Base-by-base conservation (phyloP, 2,888 invertebrate species). In the Escarpia spicata region DNA sequence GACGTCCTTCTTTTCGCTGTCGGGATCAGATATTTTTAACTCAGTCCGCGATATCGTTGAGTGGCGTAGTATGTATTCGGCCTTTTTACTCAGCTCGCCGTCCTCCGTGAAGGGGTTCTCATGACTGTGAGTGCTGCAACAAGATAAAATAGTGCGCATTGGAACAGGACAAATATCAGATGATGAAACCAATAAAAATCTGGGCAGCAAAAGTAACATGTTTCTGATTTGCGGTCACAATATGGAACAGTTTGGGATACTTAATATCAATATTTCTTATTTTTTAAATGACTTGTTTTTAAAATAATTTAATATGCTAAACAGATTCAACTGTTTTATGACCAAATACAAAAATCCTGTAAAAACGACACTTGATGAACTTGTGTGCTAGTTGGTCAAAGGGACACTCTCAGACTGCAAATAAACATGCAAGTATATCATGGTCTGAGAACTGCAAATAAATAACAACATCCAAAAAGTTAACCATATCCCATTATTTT, bases 71-170 rank as follows among this genome's bases (percentile, higher is more conserved):
- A 99, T 99, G 97, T 99, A 98, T 97, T 99, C 99, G 45, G 99
- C 99, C 97, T 99, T 98, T 95, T 98, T 97, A 96, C 98, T 98
- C 96, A 99, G 97, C 97, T 99, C 99, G 93, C 99, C 99, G 95
- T 99, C 99, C 52, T 99, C 99, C 96, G 99, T 98, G 97, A 99
- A 99, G 93, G 99, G 99, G 97, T 99, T 99, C 97, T 99, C 99
- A 98, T 99, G 98, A 94, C 98, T 99, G 96, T 99, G 99, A 96
- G 98, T 98, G 97, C 99, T 99, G 97, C 26, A 96, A 95, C 75
- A 26, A n/a, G 26, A 75, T 15, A 75, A 19, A 75, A 75, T 75
- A 75, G 75, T 75, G 75, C 26, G 26, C 26, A 26, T 75, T 75
- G 26, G 75, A 75, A 75, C 75, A 75, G 75, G 75, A 19, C 60